Base-by-base conservation (phyloP, 1,140 invertebrate species). In the Oryctes rhinoceros region DNA sequence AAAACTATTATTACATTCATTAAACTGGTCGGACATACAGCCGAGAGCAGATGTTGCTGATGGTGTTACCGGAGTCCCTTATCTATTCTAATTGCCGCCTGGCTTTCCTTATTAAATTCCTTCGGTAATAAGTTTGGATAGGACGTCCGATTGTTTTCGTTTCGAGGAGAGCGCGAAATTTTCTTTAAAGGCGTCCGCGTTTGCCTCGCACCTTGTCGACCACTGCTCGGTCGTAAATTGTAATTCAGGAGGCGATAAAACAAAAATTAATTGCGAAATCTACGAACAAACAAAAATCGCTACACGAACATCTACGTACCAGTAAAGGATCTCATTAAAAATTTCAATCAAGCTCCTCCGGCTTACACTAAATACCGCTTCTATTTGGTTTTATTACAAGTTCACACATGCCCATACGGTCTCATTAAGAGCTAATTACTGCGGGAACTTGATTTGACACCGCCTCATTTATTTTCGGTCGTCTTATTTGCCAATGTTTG, bases 381-480 rank as follows among this genome's bases (percentile, higher is more conserved):
- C 37, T 76, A 13, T 39, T n/a, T 76, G 47, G 37, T 76, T 49
- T 49, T 76, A 76, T 76, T 76, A 47, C 39, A 24, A 76, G 75
- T 76, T 76, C 75, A 76, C 75, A 48, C 75, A 76, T 76, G 37
- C 75, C 75, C 75, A n/a, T 18, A 76, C 20, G 75, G 75, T 76
- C 75, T 48, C 75, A 47, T 76, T 76, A 76, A 47, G 39, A n/a
- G 37, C 75, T 76, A 39, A 76, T 76, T 76, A 76, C 18, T 49
- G 75, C 13, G 48, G 37, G 75, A 47, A 76, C 35, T 20, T 37
- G 44, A 48, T 76, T 76, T 76, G 75, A 76, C 13, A 49, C 15
- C 7, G 75, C 37, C 44, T 76, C 75, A 76, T 76, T 76, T 76
- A 76, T 76, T 76, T 76, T 71, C 7, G 24, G 65, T 71, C 13